These are phyloP conservation scores for Heterocephalus glaber DNA, from an alignment of 2,113 vertebrate species.

Conservation along the genomic window DNA sequence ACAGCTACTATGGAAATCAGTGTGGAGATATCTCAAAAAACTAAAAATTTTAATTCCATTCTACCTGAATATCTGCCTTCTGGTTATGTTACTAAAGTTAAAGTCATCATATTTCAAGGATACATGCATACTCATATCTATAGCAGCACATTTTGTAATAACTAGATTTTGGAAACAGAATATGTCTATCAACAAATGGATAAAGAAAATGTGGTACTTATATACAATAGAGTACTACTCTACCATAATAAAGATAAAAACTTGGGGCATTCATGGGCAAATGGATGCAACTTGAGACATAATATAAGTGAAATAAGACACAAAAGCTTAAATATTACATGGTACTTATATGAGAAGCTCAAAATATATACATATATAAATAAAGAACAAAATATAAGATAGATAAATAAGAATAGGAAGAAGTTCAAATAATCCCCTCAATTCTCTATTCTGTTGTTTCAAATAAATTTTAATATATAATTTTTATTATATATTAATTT, in stretches of 20 bases:
- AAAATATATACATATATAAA: background rate
- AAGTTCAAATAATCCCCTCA: background rate
- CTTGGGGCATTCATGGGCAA: background rate
- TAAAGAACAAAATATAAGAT: background rate
- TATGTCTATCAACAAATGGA: background rate
- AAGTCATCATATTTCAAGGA: background rate
- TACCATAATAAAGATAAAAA: background rate
- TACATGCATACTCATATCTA: background rate
- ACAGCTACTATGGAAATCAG: background rate
- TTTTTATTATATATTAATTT: too few relatives aligned
- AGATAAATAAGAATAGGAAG: too few relatives aligned
- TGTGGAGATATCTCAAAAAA: background rate
- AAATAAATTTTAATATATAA: background rate
- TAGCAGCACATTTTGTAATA: background rate
- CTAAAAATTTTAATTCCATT: background rate
- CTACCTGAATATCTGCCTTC: background rate
- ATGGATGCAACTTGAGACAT: background rate
- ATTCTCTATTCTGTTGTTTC: background rate
- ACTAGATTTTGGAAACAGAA: background rate
- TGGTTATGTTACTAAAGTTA: background rate
- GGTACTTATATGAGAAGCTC: background rate
- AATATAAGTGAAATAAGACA: background rate
- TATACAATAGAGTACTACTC: background rate
- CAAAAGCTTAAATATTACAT: background rate
- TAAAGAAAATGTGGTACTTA: background rate